Conservation (phyloP, 2,888 invertebrate species). For the Parnassius apollo region DNA sequence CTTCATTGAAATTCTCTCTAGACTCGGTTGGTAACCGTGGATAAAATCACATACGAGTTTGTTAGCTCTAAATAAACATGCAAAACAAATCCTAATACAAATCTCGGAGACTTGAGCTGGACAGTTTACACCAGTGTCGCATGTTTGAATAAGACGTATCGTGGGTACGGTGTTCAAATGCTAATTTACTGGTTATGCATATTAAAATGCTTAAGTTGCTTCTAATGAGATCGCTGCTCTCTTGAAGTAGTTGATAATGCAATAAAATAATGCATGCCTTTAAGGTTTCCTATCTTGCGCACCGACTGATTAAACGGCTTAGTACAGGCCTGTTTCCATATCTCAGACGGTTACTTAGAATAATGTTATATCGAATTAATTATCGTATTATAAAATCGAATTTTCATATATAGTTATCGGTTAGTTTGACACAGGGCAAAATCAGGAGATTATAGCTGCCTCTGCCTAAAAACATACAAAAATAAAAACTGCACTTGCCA, state of each 20-base stretch:
- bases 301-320: background rate
- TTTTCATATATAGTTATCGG: too few relatives aligned
- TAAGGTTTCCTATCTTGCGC: too few relatives aligned
- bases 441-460: too few relatives aligned
- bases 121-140: constrained; percentile 12
- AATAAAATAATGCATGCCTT: background rate
- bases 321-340: background rate
- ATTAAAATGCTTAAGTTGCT: constrained; percentile 7
- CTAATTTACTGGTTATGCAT: constrained; percentile 13
- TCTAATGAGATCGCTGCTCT: background rate
- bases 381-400: too few relatives aligned
- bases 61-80: constrained; percentile 17
- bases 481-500: too few relatives aligned
- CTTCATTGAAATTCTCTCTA: constrained; percentile 24
- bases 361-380: too few relatives aligned
- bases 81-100: constrained; percentile 24
- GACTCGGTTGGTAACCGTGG: constrained; percentile 3
- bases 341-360: too few relatives aligned
- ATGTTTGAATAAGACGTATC: constrained; percentile 20
- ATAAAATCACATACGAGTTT: constrained; percentile 21
- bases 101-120: constrained; percentile 9
- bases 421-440: too few relatives aligned
- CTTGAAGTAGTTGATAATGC: constrained; percentile 4
- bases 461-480: too few relatives aligned
- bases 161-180: constrained; percentile 15